Percentiles rank a stretch among this genome's conserved stretches.
phyloP scores from a whole-genome alignment of 2,888 invertebrate species.

The Lutraria lutraria region DNA sequence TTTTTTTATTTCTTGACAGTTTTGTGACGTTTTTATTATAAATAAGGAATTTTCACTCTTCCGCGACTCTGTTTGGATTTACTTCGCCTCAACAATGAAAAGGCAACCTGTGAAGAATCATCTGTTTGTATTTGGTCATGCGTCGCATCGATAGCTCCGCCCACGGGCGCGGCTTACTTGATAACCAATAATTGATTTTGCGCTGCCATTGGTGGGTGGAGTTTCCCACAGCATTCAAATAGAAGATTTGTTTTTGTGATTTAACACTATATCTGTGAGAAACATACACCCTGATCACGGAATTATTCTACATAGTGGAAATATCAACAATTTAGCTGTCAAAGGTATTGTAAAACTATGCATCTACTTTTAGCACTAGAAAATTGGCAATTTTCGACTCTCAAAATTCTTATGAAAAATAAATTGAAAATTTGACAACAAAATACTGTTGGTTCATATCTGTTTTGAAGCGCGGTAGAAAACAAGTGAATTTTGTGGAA shows the following conservation, averaged over 20 bases:
- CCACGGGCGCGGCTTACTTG: slow-evolving; percentile 48
- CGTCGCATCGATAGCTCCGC: slow-evolving; percentile 37
- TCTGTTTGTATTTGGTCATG: slow-evolving; percentile 32
- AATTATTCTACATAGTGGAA: slow-evolving; percentile 67
- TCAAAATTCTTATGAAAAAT: slow-evolving; percentile 29
- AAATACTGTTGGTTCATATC: background rate
- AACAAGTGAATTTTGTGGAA: slow-evolving; percentile 25
- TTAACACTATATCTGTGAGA: slow-evolving; percentile 69
- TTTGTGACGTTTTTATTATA: too few relatives aligned
- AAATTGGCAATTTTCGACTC: slow-evolving; percentile 44
- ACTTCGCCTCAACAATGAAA: background rate
- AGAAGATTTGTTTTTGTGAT: slow-evolving; percentile 65
- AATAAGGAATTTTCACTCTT: background rate
- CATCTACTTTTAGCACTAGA: slow-evolving; percentile 62
- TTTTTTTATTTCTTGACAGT: too few relatives aligned
- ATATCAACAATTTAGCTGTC: slow-evolving; percentile 67
- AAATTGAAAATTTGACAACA: background rate
- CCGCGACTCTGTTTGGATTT: background rate
- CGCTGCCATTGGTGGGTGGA: slow-evolving; percentile 41
- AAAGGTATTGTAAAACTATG: slow-evolving; percentile 73
- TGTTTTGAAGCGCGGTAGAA: slow-evolving; percentile 11
- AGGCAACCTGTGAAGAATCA: slow-evolving; percentile 12
- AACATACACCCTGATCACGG: slow-evolving; percentile 67
- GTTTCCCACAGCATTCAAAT: slow-evolving; percentile 52
- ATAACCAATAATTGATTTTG: slow-evolving; percentile 51